Evolutionary conservation across 2,113 vertebrate species (phyloP), one percentile per base, ranked within the genome.

Genomic region (Tretioscincus oriximinensis): DNA sequence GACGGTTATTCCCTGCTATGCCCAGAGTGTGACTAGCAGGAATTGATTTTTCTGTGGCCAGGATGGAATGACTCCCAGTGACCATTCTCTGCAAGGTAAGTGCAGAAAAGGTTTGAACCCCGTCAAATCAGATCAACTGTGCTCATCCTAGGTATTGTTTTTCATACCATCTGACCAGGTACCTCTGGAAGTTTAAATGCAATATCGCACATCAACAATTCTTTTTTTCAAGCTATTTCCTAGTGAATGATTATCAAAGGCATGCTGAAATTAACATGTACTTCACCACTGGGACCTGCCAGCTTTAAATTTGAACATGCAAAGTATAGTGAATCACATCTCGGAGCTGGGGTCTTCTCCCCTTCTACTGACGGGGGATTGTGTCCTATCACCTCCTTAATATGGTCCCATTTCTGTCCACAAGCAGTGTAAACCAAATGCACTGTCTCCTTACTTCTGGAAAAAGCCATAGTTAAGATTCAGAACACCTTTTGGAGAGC

Each of bases 401-500:
- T 22, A 54, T 5, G 68, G 24, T 31, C 69, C 65, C 22, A 60
- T 81, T 12, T 35, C 74, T 84, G 7, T 35, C 1, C 14, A 6
- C 9, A 1, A 49, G 35, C 4, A 41, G 83, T 82, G 84, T 84
- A 80, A 84, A 81, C 86, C 86, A 86, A 83, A 84, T 81, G 83
- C 90, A 91, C 87, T 90, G 88, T 87, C 91, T 92, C 86, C 89
- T 88, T 85, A 89, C 88, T 74, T 89, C 85, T 88, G 86, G 90
- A 10, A 87, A 88, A 87, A 84, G 22, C 63, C 84, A 88, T 10
- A 81, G 90, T 84, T 78, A 84, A 89, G 88, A 84, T 88, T 87
- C 88, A 91, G 89, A 78, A 85, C 84, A 84, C 90, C 90, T 93
- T 90, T 86, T 88, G 87, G 87, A 91, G 85, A 89, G 90, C 90